phyloP scores from a whole-genome alignment of 2,113 vertebrate species.

The Mesitornis unicolor region DNA sequence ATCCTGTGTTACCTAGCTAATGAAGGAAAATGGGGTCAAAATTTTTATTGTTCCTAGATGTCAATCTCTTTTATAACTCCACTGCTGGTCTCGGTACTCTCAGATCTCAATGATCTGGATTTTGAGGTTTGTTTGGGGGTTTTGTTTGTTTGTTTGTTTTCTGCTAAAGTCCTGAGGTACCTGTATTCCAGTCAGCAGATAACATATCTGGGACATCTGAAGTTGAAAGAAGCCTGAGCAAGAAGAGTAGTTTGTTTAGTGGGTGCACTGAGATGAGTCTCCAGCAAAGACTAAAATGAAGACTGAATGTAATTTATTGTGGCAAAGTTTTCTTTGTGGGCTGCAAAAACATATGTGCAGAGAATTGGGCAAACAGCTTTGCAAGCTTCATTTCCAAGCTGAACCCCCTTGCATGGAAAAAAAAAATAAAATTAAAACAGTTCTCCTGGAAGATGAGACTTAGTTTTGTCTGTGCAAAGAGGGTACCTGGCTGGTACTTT shows the following conservation, averaged over 20 bases:
- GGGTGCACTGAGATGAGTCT: not conserved
- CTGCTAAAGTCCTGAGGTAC: not conserved
- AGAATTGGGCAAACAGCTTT: not conserved
- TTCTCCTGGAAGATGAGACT: not conserved
- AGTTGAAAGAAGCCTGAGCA: not conserved
- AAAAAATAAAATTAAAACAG: too few relatives aligned
- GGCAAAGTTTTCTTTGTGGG: not conserved
- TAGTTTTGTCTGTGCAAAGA: not conserved
- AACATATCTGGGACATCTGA: not conserved
- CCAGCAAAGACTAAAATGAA: not conserved
- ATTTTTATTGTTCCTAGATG: not conserved
- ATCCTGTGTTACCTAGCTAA: not conserved
- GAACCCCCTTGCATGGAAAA: not conserved
- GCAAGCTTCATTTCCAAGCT: not conserved
- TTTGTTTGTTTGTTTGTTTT: not conserved
- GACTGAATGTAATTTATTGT: not conserved
- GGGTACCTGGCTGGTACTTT: fast-evolving
- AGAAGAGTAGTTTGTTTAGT: not conserved
- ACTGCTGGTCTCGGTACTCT: not conserved
- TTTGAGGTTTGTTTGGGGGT: not conserved
- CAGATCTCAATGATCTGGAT: not conserved
- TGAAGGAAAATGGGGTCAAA: not conserved
- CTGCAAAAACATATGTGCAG: not conserved
- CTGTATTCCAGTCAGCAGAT: not conserved
- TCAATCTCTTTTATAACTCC: not conserved